Conservation (phyloP, 2,113 vertebrate genomes). For the Microtus ochrogaster region DNA sequence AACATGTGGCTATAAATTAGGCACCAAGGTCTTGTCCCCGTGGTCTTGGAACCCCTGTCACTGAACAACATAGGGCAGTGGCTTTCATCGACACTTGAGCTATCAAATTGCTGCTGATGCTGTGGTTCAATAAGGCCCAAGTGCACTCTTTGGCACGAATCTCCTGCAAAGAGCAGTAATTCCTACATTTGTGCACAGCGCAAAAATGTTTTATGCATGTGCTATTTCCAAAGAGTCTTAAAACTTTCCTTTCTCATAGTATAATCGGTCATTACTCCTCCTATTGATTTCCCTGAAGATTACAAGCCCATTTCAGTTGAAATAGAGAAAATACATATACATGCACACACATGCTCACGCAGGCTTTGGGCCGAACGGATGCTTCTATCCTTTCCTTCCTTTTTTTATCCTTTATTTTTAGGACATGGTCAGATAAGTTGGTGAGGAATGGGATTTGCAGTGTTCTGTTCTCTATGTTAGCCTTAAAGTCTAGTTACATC, state of each 20-base stretch:
- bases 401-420: neutral
- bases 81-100: constrained; percentile 30
- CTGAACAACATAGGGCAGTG: constrained; percentile 59
- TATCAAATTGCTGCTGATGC: constrained; percentile 61
- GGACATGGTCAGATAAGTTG: neutral
- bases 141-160: constrained; percentile 70
- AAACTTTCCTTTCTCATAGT: constrained; percentile 74
- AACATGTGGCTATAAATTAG: constrained; percentile 66
- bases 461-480: neutral
- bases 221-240: constrained; percentile 76
- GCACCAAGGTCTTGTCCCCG: constrained; percentile 57
- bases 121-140: constrained; percentile 54
- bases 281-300: constrained; percentile 80
- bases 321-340: neutral
- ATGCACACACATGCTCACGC: neutral
- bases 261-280: constrained; percentile 73
- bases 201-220: constrained; percentile 77
- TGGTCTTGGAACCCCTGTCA: constrained; percentile 40
- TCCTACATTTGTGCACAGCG: constrained; percentile 64
- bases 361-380: constrained; percentile 51
- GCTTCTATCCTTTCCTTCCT: neutral
- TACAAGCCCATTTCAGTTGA: constrained; percentile 70
- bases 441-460: neutral
- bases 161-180: constrained; percentile 11
- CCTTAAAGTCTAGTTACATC: neutral